These are phyloP conservation scores for Micrastur ruficollis DNA, from an alignment of 2,797 vertebrate genomes.

Conservation along the genomic window DNA sequence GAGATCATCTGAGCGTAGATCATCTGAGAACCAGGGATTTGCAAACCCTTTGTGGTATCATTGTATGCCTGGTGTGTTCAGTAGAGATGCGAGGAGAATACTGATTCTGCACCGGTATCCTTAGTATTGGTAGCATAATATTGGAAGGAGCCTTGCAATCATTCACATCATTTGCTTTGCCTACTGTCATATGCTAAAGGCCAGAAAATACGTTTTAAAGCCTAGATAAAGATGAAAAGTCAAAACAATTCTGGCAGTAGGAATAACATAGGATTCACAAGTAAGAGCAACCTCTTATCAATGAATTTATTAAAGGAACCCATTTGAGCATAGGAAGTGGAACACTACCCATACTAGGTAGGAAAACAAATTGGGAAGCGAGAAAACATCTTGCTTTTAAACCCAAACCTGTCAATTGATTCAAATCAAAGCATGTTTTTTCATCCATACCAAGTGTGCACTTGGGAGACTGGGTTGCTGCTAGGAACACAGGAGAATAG, in stretches of 20 bases:
- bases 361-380: neutral
- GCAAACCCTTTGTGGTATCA: neutral
- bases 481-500: neutral
- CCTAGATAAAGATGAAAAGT: neutral
- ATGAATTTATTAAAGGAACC: neutral
- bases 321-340: neutral
- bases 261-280: neutral
- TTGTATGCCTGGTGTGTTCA: neutral
- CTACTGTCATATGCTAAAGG: neutral
- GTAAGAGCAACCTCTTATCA: neutral
- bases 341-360: neutral
- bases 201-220: neutral
- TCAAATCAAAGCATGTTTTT: neutral
- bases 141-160: neutral
- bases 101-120: neutral
- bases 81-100: neutral
- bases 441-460: neutral
- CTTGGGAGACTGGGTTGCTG: neutral
- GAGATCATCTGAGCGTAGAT: neutral
- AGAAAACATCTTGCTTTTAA: neutral
- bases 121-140: neutral
- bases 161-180: neutral
- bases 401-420: neutral
- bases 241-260: neutral
- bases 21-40: neutral